Evolutionary conservation across 30 jellyfish, hydroid and myxozoan species (phyloP), one percentile per base, ranked within the genome.

Genomic region (Cassiopea andromeda): DNA sequence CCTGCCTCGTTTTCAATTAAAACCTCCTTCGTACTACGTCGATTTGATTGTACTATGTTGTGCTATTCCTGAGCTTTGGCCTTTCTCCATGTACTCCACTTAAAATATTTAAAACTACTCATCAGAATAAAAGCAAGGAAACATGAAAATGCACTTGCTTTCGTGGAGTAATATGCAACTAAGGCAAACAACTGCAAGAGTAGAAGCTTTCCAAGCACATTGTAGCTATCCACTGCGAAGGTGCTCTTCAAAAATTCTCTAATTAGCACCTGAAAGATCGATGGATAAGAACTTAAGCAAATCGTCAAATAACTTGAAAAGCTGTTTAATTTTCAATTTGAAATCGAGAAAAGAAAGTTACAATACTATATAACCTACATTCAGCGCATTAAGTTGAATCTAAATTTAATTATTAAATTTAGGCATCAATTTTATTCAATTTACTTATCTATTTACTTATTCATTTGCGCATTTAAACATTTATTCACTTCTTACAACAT

Each of bases 171-270:
- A 15, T n/a, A 70, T 19, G 79, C 79, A 5, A 43, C 15, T 2
- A 70, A 70, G 38, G 15, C 15, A 18, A 15, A 4, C 15, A 70
- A 2, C 27, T 70, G 79, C 2, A 70, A 54, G 10, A 70, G 49
- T 54, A 70, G 27, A n/a, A 70, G 79, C 54, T 70, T 70, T 15
- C 79, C 79, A 70, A 70, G 79, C 15, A 43, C 4, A 12, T 70
- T 7, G 16, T 70, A 70, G 49, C 79, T 70, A 43, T 38, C 38
- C 57, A 9, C n/a, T 2, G 79, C 79, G 38, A 70, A 12, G 10
- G 49, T 70, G 50, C 38, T 38, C 27, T 43, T 70, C 79, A 70
- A 16, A 43, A 70, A 70, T 8, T 70, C 79, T 7, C 79, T 19
- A 2, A 70, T n/a, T 6, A 70, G 16, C 1, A 70, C 79, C 79